Evolutionary conservation across 2,888 invertebrate genomes (phyloP), one percentile per base, ranked within the genome.

Genomic region (Hecatera dysodea): DNA sequence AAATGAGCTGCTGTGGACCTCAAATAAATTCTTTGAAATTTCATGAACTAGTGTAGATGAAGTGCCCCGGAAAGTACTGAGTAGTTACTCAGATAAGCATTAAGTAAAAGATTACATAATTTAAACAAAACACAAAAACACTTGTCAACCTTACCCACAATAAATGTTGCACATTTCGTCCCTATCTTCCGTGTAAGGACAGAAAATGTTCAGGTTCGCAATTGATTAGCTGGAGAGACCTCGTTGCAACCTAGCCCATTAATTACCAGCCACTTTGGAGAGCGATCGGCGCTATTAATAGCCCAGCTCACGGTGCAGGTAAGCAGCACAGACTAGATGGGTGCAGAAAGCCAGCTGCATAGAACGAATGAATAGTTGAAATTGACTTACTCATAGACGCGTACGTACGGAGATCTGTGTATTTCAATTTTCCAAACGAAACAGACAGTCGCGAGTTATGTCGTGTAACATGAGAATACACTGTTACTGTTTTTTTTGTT

Each of bases 141-240:
- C 64, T 24, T 22, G 9, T 39, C 33, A 76, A n/a, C 12, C 36
- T 9, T 39, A 42, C 19, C 36, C 44, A 36, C 29, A 64, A 64
- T 46, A 56, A 73, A 81, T 56, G 60, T 70, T 67, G 27, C 55
- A 67, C 65, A 71, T 72, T 8, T 55, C 22, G 36, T 22, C 48
- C 50, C 65, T 52, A 71, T 70, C 44, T 61, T 53, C 24, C 19
- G 29, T 62, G 44, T 73, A 67, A 74, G 81, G 79, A 81, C 75
- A 78, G 81, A 82, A 83, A 88, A 87, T 86, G 79, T 80, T 81
- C 80, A 83, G 83, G 83, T 70, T 77, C 55, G 81, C 88, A 92
- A 91, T 91, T 92, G 89, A 91, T 92, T 88, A 87, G 86, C 80
- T 81, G 78, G 81, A 74, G 72, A 83, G 88, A 87, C 88, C 85